phyloP scores from a whole-genome alignment of 2,888 invertebrate species.

The Pollenia griseotomentosa region DNA sequence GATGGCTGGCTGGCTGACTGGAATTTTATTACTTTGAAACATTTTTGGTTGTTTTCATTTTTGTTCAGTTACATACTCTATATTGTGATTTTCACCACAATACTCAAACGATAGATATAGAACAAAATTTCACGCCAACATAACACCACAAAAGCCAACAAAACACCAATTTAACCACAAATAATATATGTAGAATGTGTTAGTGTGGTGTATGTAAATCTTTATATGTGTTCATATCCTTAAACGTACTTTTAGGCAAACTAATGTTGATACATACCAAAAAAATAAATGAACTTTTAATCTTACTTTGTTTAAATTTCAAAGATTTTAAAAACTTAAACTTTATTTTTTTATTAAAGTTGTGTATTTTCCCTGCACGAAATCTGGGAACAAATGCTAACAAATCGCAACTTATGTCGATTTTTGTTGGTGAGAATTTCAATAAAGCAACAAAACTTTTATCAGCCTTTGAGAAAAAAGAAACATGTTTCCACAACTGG shows the following conservation, averaged over 20 bases:
- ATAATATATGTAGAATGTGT: constrained; percentile 51
- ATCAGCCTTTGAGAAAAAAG: too few relatives aligned
- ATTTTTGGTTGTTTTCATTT: constrained; percentile 29
- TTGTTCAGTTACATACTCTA: neutral
- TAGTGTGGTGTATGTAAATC: neutral
- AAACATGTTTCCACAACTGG: too few relatives aligned
- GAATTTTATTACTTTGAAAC: constrained; percentile 69
- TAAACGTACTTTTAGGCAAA: constrained; percentile 3
- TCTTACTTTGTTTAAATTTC: constrained; percentile 1
- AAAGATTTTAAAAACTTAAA: neutral
- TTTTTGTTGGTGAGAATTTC: too few relatives aligned
- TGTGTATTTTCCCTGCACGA: too few relatives aligned
- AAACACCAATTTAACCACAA: constrained; percentile 71
- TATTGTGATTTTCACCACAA: constrained; percentile 51
- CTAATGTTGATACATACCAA: neutral
- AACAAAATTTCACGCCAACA: constrained; percentile 68
- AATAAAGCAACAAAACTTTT: too few relatives aligned
- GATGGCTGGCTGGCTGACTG: constrained; percentile 40
- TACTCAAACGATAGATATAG: constrained; percentile 62
- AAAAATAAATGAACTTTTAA: neutral
- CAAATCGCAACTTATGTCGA: too few relatives aligned
- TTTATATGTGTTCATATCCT: constrained; percentile 1
- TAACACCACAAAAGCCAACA: constrained; percentile 66
- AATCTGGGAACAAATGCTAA: too few relatives aligned
- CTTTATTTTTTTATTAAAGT: too few relatives aligned